Conservation (phyloP, 2,113 vertebrate species). For the Crocuta crocuta region DNA sequence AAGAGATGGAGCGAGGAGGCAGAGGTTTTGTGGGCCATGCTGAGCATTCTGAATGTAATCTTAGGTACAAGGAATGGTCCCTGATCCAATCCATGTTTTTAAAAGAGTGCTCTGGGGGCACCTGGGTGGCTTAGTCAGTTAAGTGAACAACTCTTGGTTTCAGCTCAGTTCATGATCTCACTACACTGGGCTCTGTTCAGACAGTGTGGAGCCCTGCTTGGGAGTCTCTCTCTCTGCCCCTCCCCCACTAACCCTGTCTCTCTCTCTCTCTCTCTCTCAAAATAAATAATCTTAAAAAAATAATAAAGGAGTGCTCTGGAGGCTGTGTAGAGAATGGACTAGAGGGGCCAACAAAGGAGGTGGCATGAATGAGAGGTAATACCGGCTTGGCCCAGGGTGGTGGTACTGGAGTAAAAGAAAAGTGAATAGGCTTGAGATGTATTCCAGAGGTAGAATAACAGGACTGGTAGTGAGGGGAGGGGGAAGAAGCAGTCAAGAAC, state of each 20-base stretch:
- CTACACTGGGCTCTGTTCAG: too few relatives aligned
- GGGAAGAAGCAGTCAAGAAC: not conserved
- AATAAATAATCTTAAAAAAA: not conserved
- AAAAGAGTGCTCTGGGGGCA: too few relatives aligned
- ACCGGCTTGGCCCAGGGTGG: not conserved
- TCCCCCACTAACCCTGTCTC: too few relatives aligned
- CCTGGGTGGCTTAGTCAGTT: too few relatives aligned
- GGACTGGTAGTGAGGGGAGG: not conserved
- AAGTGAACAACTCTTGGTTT: too few relatives aligned
- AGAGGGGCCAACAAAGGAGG: not conserved
- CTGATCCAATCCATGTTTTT: not conserved
- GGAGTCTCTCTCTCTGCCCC: too few relatives aligned
- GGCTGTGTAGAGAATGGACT: not conserved
- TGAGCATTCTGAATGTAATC: not conserved
- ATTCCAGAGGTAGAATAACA: constrained; percentile 2
- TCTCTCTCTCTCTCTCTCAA: too few relatives aligned
- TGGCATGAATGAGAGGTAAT: not conserved
- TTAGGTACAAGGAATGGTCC: not conserved
- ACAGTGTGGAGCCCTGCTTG: too few relatives aligned
- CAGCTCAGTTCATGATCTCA: too few relatives aligned
- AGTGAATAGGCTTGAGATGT: not conserved
- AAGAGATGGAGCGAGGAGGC: not conserved
- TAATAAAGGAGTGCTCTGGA: not conserved
- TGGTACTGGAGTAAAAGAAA: not conserved
- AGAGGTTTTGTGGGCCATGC: not conserved